Percentiles rank a stretch among this genome's conserved stretches.
Evolutionary conservation across 2,113 vertebrate genomes (phyloP).

Genomic region (Odocoileus virginianus): DNA sequence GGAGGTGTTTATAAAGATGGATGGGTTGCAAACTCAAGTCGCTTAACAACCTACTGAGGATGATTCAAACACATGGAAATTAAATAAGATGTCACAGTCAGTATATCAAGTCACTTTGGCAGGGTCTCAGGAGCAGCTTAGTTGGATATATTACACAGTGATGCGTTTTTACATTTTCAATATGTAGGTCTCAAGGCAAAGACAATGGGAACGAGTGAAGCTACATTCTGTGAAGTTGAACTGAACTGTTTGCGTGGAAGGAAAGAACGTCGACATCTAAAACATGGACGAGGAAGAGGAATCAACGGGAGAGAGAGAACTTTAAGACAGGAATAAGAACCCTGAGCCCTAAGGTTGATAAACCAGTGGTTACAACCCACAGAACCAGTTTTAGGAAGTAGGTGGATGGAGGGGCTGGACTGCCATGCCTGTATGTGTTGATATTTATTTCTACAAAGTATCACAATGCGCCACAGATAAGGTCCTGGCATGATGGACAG

Average conservation of each 20-base stretch:
- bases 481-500: too few species aligned
- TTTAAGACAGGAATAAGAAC: neutral
- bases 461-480: neutral
- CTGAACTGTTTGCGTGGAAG: neutral
- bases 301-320: neutral
- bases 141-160: neutral
- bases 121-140: neutral
- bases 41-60: neutral
- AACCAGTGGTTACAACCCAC: neutral
- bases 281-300: neutral
- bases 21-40: neutral
- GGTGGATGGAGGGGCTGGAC: fast-evolving
- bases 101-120: neutral
- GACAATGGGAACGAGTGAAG: neutral
- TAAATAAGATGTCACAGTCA: neutral
- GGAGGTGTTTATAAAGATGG: neutral
- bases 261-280: neutral
- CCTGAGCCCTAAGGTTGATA: neutral
- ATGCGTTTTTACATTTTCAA: neutral
- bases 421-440: neutral
- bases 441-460: neutral
- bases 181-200: neutral
- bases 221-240: neutral
- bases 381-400: neutral
- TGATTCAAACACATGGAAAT: neutral